These are phyloP conservation scores for Heliornis fulica DNA, from an alignment of 2,113 vertebrate species.

Conservation along the genomic window DNA sequence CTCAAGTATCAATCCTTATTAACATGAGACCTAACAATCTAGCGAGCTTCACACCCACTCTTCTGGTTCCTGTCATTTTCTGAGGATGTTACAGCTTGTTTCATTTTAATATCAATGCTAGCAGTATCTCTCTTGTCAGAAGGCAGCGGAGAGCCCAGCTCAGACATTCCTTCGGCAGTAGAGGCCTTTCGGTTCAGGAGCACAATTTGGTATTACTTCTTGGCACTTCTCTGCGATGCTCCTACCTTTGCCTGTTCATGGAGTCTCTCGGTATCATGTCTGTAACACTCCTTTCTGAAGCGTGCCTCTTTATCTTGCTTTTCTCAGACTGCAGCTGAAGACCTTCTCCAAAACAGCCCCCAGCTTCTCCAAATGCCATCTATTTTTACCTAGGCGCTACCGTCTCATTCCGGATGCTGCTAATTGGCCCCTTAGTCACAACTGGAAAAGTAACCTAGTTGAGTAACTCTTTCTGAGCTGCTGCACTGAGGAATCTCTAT, in stretches of 20 bases:
- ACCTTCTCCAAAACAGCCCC: conserved; percentile 19
- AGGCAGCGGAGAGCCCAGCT: neutral
- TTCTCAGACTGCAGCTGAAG: neutral
- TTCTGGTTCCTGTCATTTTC: conserved; percentile 9
- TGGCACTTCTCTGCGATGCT: neutral
- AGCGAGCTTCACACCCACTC: neutral
- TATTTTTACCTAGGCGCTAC: conserved; percentile 54
- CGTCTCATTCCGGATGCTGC: conserved; percentile 46
- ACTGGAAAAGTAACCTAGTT: conserved; percentile 51
- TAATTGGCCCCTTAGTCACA: conserved; percentile 67
- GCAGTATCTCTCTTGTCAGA: neutral
- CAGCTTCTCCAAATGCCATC: conserved; percentile 62
- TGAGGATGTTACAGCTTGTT: neutral
- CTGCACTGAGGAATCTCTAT: neutral
- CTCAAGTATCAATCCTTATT: neutral
- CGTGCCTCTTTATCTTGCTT: neutral
- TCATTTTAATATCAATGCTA: neutral
- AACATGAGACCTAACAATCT: neutral
- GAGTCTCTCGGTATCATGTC: neutral
- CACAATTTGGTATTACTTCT: neutral
- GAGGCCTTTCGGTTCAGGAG: neutral
- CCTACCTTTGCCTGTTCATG: neutral
- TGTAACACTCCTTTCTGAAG: neutral
- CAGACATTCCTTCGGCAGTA: neutral
- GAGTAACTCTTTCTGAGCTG: conserved; percentile 51